Percentiles rank a stretch among this genome's conserved stretches.
phyloP scores from a whole-genome alignment of 2,113 vertebrate genomes.

The Podarcis raffonei region DNA sequence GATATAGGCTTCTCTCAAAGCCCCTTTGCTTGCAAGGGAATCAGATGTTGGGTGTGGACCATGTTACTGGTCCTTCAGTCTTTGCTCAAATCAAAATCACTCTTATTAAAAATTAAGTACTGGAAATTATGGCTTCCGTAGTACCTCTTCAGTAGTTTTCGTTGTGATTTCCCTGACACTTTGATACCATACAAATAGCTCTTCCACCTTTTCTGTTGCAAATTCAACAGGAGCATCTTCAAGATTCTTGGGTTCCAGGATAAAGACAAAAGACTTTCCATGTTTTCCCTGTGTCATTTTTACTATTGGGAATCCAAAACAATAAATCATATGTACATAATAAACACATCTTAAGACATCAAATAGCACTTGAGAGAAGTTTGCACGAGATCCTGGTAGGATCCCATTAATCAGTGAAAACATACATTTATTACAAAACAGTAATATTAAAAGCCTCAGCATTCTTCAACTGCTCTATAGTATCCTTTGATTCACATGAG shows the following conservation, averaged over 20 bases:
- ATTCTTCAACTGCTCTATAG: too few species aligned
- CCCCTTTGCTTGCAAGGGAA: neutral
- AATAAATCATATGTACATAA: slow-evolving; percentile 14
- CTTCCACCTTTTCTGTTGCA: slow-evolving; percentile 86
- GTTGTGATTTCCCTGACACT: slow-evolving; percentile 89
- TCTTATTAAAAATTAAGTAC: neutral
- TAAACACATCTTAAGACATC: neutral
- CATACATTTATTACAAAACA: too few species aligned
- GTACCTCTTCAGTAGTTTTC: slow-evolving; percentile 81
- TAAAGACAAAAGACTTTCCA: slow-evolving; percentile 84
- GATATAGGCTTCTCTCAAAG: neutral
- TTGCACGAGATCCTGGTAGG: too few species aligned
- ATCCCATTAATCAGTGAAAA: too few species aligned
- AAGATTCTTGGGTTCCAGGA: slow-evolving; percentile 81
- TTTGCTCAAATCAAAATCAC: neutral
- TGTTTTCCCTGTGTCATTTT: slow-evolving; percentile 83
- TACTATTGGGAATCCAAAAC: slow-evolving; percentile 57
- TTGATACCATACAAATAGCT: slow-evolving; percentile 92
- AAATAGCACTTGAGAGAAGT: neutral
- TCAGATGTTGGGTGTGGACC: neutral
- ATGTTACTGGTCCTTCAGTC: neutral
- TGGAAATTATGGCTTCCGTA: neutral
- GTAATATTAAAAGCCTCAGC: too few species aligned
- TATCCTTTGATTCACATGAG: too few species aligned
- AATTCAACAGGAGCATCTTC: slow-evolving; percentile 86